phyloP scores from a whole-genome alignment of 2,113 vertebrate species.

The Sterna hirundo region DNA sequence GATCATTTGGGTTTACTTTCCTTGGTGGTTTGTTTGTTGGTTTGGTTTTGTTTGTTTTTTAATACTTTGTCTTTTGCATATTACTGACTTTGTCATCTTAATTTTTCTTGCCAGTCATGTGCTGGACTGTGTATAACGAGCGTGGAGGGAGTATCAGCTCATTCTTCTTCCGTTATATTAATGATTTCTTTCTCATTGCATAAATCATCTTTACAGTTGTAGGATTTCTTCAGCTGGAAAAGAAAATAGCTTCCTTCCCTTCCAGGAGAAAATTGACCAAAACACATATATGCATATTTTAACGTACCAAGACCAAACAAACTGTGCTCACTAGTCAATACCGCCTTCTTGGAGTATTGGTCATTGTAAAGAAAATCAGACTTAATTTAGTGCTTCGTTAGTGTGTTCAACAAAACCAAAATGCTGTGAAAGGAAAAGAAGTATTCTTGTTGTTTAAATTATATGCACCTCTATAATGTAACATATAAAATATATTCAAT shows the following conservation, averaged over 20 bases:
- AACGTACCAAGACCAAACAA: neutral
- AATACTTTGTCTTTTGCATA: neutral
- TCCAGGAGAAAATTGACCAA: neutral
- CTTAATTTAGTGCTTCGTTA: neutral
- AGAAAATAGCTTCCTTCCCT: neutral
- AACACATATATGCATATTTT: neutral
- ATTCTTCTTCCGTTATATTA: neutral
- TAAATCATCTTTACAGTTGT: neutral
- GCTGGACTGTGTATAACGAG: neutral
- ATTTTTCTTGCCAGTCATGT: neutral
- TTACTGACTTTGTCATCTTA: neutral
- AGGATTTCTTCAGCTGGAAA: slow-evolving; percentile 26
- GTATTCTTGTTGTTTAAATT: neutral
- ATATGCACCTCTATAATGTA: neutral
- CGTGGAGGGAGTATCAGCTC: neutral
- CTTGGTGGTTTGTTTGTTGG: neutral
- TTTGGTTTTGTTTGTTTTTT: neutral
- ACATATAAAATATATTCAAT: neutral
- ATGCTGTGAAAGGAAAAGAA: neutral
- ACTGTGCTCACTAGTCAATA: neutral
- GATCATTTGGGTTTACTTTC: neutral
- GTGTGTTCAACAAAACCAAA: neutral
- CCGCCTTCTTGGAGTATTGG: neutral
- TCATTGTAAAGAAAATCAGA: neutral
- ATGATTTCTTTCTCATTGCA: neutral